These are phyloP conservation scores for Exephanes ischioxanthus DNA, from an alignment of 2,888 invertebrate genomes.

Conservation along the genomic window DNA sequence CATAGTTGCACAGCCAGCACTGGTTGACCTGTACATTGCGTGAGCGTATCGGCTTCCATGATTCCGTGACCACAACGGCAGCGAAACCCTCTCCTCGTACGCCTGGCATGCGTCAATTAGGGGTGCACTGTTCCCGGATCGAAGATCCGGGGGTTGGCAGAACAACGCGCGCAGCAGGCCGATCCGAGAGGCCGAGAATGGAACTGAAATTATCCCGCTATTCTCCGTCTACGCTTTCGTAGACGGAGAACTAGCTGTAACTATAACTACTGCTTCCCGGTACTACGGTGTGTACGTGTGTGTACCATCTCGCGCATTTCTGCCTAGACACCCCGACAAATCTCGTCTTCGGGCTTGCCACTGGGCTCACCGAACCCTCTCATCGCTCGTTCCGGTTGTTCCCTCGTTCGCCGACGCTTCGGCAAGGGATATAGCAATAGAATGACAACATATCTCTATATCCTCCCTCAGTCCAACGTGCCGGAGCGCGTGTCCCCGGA, in stretches of 20 bases:
- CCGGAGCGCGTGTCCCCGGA: slow-evolving; percentile 70
- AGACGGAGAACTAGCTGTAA: too few species aligned
- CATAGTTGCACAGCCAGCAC: neutral
- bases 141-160: neutral
- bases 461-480: slow-evolving; percentile 4
- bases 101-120: slow-evolving; percentile 50
- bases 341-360: slow-evolving; percentile 57
- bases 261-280: neutral
- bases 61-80: slow-evolving; percentile 14
- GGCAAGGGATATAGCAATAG: slow-evolving; percentile 28
- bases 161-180: neutral
- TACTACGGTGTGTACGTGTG: neutral
- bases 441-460: slow-evolving; percentile 29
- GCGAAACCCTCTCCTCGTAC: neutral
- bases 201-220: slow-evolving; percentile 63
- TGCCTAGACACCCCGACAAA: slow-evolving; percentile 23
- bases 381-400: slow-evolving; percentile 28
- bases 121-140: slow-evolving; percentile 51
- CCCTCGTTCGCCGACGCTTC: slow-evolving; percentile 43
- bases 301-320: neutral
- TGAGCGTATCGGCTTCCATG: neutral
- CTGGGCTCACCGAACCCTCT: slow-evolving; percentile 34
- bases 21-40: neutral
- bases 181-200: slow-evolving; percentile 40
- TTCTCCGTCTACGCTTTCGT: slow-evolving; percentile 46